Conservation (phyloP, 1,140 invertebrate genomes). For the Sminthurides bifidus region DNA sequence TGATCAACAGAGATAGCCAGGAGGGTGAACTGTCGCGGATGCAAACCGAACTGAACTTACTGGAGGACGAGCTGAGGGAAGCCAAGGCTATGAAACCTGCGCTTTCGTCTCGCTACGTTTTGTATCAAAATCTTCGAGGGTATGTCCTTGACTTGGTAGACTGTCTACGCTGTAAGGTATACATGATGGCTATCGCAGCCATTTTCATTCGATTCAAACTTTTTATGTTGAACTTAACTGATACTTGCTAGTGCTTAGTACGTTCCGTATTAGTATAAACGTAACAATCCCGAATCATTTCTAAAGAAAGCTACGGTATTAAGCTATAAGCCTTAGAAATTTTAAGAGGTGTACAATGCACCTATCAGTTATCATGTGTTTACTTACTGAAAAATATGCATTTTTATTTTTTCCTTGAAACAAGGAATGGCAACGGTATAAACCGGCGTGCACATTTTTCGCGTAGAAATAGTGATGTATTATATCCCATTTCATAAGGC, state of each 20-base stretch:
- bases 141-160: conserved; percentile 94
- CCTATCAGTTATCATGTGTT: neutral
- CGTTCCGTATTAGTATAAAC: neutral
- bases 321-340: neutral
- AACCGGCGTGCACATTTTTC: neutral
- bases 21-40: conserved; percentile 21
- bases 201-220: conserved; percentile 19
- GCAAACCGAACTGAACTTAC: conserved; percentile 46
- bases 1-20: no score
- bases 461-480: neutral
- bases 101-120: conserved; percentile 65
- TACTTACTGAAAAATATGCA: neutral
- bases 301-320: neutral
- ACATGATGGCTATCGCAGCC: conserved; percentile 25
- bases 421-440: no score
- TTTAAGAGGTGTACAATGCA: neutral
- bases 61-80: conserved; percentile 49
- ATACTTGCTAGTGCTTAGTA: neutral
- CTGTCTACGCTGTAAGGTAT: conserved; percentile 66
- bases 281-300: no score
- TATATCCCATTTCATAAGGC: neutral
- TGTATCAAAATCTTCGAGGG: conserved; percentile 89
- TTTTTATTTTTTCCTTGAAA: neutral
- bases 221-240: neutral
- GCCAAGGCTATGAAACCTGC: conserved; percentile 50